Percentiles rank a stretch among this genome's conserved stretches.
Evolutionary conservation across 2,113 vertebrate genomes (phyloP).

Genomic region (Dolichotis patagonum): DNA sequence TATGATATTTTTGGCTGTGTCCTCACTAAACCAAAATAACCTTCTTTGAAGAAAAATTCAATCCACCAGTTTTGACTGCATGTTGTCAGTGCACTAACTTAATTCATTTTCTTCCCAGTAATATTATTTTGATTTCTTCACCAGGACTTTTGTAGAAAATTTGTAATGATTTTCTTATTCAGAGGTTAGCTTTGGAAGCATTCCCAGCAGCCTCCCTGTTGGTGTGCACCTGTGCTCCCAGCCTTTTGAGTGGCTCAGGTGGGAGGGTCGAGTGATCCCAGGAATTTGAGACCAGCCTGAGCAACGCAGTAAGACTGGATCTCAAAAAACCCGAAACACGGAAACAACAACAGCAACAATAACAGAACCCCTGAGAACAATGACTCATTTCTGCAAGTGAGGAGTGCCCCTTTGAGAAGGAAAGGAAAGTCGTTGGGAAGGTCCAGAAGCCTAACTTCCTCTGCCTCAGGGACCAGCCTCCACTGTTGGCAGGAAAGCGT

Average conservation of each 20-base stretch:
- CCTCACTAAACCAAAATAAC: conserved; percentile 35
- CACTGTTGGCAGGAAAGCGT: fast-evolving
- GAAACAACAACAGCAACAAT: neutral
- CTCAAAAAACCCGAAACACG: neutral
- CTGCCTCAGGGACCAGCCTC: neutral
- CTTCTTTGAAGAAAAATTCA: neutral
- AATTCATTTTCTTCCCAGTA: neutral
- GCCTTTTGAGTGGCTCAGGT: neutral
- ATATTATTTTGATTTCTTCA: conserved; percentile 19
- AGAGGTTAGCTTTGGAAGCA: neutral
- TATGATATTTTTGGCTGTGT: conserved; percentile 31
- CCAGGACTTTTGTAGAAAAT: neutral
- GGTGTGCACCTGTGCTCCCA: neutral
- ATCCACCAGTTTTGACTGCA: neutral
- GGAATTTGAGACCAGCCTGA: neutral
- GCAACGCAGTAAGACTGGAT: neutral
- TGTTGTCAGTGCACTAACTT: conserved; percentile 23
- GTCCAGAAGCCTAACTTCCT: neutral
- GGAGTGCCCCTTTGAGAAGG: neutral
- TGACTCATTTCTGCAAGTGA: neutral
- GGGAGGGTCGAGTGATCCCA: neutral
- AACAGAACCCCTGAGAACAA: neutral
- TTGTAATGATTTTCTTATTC: neutral
- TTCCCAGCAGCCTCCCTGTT: neutral
- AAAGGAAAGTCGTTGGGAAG: neutral